Conservation (phyloP, 2,797 vertebrate genomes). For the Malacoraja senta region DNA sequence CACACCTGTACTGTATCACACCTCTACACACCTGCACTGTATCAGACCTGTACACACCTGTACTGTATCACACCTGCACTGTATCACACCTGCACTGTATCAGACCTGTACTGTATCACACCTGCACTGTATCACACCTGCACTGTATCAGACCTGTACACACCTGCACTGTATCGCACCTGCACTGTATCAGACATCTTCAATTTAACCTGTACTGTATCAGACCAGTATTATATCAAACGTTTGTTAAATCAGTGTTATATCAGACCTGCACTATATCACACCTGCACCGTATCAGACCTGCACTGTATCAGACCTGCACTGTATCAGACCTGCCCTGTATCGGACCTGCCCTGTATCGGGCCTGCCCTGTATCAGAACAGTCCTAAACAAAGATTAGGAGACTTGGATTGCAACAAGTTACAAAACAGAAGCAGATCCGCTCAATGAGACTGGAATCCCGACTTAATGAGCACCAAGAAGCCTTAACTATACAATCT, state of each 20-base stretch:
- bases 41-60: not conserved
- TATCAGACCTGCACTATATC: not conserved
- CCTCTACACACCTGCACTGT: not conserved
- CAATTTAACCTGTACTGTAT: not conserved
- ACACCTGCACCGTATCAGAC: not conserved
- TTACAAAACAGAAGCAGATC: not conserved
- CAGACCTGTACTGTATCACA: not conserved
- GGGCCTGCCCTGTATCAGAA: not conserved
- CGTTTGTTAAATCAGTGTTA: too few relatives aligned
- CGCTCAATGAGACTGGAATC: not conserved
- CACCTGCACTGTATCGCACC: not conserved
- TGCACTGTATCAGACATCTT: not conserved
- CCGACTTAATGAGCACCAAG: not conserved
- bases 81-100: not conserved
- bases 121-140: not conserved
- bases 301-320: not conserved
- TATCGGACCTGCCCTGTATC: not conserved
- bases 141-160: not conserved
- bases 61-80: not conserved
- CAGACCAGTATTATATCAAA: not conserved
- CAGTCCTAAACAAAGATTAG: too few relatives aligned
- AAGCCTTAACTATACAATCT: constrained; percentile 5
- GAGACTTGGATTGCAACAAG: not conserved
- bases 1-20: not conserved
- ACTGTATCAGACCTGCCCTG: not conserved